Percentiles rank a stretch among this genome's conserved stretches.
These are phyloP conservation scores for Loriculus beryllinus DNA, from an alignment of 2,797 vertebrate genomes.

Conservation along the genomic window DNA sequence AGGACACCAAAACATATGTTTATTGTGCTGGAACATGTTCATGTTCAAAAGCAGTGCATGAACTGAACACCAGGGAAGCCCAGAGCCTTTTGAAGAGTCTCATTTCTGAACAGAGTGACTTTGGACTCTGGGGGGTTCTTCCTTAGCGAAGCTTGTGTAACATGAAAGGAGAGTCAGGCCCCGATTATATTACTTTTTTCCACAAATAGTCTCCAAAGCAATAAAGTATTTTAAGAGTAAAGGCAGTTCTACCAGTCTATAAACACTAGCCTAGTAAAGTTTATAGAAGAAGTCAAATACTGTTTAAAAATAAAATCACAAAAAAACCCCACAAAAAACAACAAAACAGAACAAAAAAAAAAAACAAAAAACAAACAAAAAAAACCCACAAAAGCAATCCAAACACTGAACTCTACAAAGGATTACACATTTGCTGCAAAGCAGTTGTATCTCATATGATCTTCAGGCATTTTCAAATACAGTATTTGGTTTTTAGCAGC, in stretches of 20 bases:
- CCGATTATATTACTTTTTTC: background rate
- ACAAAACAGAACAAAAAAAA: background rate
- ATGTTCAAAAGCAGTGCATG: fast-evolving
- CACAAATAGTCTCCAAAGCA: background rate
- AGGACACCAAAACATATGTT: background rate
- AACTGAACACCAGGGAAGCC: background rate
- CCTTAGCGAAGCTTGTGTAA: background rate
- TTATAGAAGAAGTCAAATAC: background rate
- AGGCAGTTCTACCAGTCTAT: background rate
- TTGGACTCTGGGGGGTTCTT: background rate
- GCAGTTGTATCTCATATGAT: background rate
- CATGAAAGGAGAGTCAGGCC: background rate
- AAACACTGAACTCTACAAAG: background rate
- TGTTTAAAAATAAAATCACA: background rate
- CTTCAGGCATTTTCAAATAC: background rate
- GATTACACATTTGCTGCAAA: background rate
- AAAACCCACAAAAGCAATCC: background rate
- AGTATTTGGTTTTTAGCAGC: background rate
- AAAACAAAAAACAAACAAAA: background rate
- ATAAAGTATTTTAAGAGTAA: background rate
- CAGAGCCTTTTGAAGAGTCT: background rate
- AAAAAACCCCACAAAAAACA: background rate
- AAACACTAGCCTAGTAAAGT: background rate
- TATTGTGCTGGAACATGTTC: background rate
- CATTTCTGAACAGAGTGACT: background rate